Evolutionary conservation across 2,797 vertebrate species (phyloP).

Genomic region (Oreochromis mossambicus): DNA sequence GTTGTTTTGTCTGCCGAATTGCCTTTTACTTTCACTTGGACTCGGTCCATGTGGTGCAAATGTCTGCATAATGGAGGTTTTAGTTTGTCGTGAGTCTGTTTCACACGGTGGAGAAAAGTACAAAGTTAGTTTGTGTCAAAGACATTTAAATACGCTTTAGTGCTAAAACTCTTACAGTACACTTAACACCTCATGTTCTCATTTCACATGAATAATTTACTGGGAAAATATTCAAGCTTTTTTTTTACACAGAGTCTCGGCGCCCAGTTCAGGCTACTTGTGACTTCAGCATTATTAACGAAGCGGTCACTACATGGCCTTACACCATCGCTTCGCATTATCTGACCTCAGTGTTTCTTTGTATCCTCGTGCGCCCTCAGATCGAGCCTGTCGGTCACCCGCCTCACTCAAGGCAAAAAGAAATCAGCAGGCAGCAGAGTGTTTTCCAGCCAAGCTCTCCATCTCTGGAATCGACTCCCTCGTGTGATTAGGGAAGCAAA

Average conservation of each 20-base stretch:
- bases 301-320: not conserved
- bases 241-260: not conserved
- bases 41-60: not conserved
- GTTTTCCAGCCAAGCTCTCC: constrained; percentile 8
- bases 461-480: constrained; percentile 28
- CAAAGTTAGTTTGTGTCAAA: not conserved
- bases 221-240: not conserved
- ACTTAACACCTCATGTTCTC: not conserved
- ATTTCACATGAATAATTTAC: constrained; percentile 14
- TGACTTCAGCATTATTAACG: not conserved
- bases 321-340: not conserved
- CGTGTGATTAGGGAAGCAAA: constrained; percentile 47
- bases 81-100: not conserved
- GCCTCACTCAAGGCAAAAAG: not conserved
- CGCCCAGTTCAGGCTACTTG: not conserved
- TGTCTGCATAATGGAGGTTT: not conserved
- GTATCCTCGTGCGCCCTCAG: constrained; percentile 1
- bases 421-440: constrained; percentile 22
- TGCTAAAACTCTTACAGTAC: not conserved
- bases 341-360: constrained; percentile 16
- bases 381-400: constrained; percentile 3
- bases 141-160: not conserved
- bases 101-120: not conserved
- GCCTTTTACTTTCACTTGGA: not conserved
- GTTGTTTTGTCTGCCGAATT: not conserved